Base-by-base conservation (phyloP, 1,140 invertebrate species). In the Drepana arcuata region DNA sequence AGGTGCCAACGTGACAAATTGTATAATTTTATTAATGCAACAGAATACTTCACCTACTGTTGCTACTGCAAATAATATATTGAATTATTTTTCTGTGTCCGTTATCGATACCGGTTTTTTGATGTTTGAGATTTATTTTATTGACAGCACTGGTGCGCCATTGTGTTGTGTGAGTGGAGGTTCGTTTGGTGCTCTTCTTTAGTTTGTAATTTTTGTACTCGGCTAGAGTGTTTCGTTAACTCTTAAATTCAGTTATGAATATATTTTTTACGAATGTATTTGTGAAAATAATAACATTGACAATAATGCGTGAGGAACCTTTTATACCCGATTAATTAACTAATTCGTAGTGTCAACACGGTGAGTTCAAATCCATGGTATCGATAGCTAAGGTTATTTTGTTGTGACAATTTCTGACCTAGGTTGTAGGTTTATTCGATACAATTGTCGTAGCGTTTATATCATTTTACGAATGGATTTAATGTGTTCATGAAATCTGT, bases 251-350 rank as follows among this genome's bases (percentile, higher is more conserved):
- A 66, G 55, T 67, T 64, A 70, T 78, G 64, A 67, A 66, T 80
- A 74, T 81, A 77, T 78, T 81, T 81, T 74, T 57, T 78, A 73
- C 45, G 41, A 60, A 63, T 61, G 54, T 73, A 65, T 67, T 77
- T 67, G 59, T 68, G 60, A 37, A 65, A 66, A 49, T 71, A 65
- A 63, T 35, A 69, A 74, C 57, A 64, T 61, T 67, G 77, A 81
- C 73, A 81, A 81, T 81, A 81, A 81, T 81, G 77, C 61, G 63
- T 78, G 77, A 68, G 61, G 72, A 74, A 68, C 59, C 65, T 68
- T 75, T 77, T 78, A 77, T 78, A 71, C 70, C 63, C 51, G 68
- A 67, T 48, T 77, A 68, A 69, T 47, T 77, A 72, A 74, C 55
- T 60, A 50, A 48, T 49, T 52, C 55, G 63, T 71, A 67, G 65